Evolutionary conservation across 2,888 invertebrate species (phyloP).

Genomic region (Sinotaia quadrata): DNA sequence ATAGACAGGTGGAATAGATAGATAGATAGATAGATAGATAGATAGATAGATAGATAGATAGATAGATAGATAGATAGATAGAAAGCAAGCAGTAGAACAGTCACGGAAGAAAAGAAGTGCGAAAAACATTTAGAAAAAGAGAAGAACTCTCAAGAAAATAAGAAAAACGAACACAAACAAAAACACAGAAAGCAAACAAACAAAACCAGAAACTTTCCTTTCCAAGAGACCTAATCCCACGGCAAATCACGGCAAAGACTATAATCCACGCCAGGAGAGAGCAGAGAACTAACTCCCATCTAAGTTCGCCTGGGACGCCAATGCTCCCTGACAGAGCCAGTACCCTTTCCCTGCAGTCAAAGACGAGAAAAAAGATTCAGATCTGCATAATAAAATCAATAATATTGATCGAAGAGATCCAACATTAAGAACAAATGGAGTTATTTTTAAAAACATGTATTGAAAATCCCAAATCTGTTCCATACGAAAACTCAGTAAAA

Average conservation of each 20-base stretch:
- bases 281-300: constrained; percentile 7
- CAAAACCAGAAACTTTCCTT: neutral
- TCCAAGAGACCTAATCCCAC: constrained; percentile 7
- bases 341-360: constrained; percentile 7
- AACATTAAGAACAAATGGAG: too few relatives aligned
- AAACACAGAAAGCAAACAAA: neutral
- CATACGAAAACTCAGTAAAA: too few relatives aligned
- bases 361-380: too few relatives aligned
- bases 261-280: constrained; percentile 1
- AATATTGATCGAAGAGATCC: too few relatives aligned
- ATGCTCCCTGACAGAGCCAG: constrained; percentile 1
- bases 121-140: neutral
- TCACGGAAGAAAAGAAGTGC: neutral
- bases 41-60: too few relatives aligned
- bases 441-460: too few relatives aligned
- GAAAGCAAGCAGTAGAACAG: neutral
- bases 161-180: neutral
- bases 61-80: neutral
- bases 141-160: neutral
- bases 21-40: too few relatives aligned
- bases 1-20: too few relatives aligned
- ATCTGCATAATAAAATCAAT: too few relatives aligned
- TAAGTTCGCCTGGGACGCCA: neutral
- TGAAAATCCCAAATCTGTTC: too few relatives aligned
- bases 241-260: constrained; percentile 8